Evolutionary conservation across 2,888 invertebrate species (phyloP), one percentile per base, ranked within the genome.

Genomic region (Conistra vaccinii): DNA sequence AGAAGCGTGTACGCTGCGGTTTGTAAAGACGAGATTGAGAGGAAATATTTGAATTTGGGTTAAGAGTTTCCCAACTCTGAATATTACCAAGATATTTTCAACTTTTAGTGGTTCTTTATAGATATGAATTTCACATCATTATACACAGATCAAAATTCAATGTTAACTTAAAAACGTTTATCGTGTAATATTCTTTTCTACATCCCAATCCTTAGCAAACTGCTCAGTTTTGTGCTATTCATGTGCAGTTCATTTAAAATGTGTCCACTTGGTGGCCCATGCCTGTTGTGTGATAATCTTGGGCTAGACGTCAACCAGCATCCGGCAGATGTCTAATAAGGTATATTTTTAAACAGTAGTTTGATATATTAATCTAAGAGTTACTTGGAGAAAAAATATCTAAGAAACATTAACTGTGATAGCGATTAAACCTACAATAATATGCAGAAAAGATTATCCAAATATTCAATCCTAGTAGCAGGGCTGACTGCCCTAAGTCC

Each of bases 1-100:
- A 83, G 84, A 76, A 68, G 73, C 69, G 80, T 75, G 29, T 63
- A 66, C 76, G 71, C 66, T 77, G 77, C 72, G 80, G 76, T 81
- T 81, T 69, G 60, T 65, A 73, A 61, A 65, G 61, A 39, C 60
- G 51, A 71, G 69, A 75, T 78, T 70, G 2, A 32, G 3, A n/a
- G 0, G 23, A 32, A 26, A 26, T 69, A 60, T 14, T 14, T n/a
- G 12, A 39, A 29, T 26, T 29, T 61, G 0, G n/a, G 12, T 48
- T n/a, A 1, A 23, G 0, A 62, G 9, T 42, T 65, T 12, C 10
- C 6, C 23, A 65, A 65, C 29, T 39, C 10, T 63, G 20, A 55
- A 53, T 23, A 10, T 51, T 9, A 23, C 48, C 23, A 23, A 48
- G 20, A 20, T 48, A 10, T 51, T 9, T 51, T 51, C 51, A 51